A percentile compares a stretch with the other conserved stretches of the same genome.
These are phyloP conservation scores for Acropternis orthonyx DNA, from an alignment of 2,797 vertebrate genomes.

Conservation along the genomic window DNA sequence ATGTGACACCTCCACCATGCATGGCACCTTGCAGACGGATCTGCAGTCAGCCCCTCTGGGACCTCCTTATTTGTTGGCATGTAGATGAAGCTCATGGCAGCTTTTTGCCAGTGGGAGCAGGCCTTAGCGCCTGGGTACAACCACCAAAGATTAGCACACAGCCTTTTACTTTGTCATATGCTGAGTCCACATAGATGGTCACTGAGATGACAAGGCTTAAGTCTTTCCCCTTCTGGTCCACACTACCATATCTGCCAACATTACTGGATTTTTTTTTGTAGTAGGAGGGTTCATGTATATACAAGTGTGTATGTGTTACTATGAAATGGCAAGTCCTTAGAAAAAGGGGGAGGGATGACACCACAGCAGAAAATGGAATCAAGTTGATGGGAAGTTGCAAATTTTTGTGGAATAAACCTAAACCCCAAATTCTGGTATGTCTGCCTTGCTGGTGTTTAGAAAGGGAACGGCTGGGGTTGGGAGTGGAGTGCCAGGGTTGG, in stretches of 20 bases:
- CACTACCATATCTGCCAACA: not conserved
- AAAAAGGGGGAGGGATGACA: not conserved
- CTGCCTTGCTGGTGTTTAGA: not conserved
- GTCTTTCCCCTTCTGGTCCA: not conserved
- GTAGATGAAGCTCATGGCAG: not conserved
- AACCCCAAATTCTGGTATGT: not conserved
- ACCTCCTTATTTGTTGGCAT: not conserved
- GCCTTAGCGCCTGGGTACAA: not conserved
- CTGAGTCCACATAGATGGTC: not conserved
- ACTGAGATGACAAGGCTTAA: not conserved
- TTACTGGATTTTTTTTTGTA: not conserved
- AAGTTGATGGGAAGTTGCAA: not conserved
- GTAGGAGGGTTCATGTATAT: not conserved
- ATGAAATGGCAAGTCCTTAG: not conserved
- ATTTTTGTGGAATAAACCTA: not conserved
- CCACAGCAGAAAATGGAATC: not conserved
- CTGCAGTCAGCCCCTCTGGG: not conserved
- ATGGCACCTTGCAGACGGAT: not conserved
- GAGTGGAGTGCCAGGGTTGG: not conserved
- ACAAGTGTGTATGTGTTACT: not conserved
- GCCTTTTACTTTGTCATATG: not conserved
- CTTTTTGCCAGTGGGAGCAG: not conserved
- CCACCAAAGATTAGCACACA: not conserved
- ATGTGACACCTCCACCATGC: not conserved
- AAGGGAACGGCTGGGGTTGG: not conserved